These are phyloP conservation scores for Polymixis flavicincta DNA, from an alignment of 2,888 invertebrate species.

Conservation along the genomic window DNA sequence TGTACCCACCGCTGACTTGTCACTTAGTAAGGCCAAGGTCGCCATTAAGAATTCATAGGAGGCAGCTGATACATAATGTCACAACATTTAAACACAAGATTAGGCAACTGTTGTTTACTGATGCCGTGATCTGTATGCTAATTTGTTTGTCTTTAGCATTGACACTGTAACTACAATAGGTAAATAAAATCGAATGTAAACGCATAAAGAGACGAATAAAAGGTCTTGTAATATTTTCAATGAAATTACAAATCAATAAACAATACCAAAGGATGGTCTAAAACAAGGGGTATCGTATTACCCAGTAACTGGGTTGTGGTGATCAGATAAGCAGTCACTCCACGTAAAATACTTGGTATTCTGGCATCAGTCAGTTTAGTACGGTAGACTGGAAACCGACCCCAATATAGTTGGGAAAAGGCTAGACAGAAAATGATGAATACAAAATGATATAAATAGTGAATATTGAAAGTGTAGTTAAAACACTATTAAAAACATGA, in stretches of 20 bases:
- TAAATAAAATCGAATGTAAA: slow-evolving; percentile 22
- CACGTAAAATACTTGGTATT: no score
- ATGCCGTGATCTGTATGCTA: slow-evolving; percentile 32
- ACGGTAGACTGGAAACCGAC: no score
- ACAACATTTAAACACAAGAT: slow-evolving; percentile 45
- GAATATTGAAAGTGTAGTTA: not conserved
- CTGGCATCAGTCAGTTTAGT: no score
- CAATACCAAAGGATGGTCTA: not conserved
- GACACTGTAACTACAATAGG: slow-evolving; percentile 27
- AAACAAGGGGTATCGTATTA: no score
- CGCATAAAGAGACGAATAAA: not conserved
- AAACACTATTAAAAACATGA: not conserved
- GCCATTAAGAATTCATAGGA: slow-evolving; percentile 51
- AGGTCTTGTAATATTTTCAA: not conserved
- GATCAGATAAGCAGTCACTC: no score
- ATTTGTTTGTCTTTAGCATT: slow-evolving; percentile 39
- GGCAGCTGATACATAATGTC: slow-evolving; percentile 34
- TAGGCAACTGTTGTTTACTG: slow-evolving; percentile 32
- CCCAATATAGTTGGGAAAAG: no score
- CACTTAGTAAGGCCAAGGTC: slow-evolving; percentile 19
- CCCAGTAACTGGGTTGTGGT: no score
- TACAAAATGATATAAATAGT: not conserved
- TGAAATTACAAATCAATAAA: not conserved
- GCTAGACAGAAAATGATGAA: no score
- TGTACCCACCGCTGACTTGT: not conserved